Conservation (phyloP, 2,797 vertebrate genomes). For the Diceros bicornis region DNA sequence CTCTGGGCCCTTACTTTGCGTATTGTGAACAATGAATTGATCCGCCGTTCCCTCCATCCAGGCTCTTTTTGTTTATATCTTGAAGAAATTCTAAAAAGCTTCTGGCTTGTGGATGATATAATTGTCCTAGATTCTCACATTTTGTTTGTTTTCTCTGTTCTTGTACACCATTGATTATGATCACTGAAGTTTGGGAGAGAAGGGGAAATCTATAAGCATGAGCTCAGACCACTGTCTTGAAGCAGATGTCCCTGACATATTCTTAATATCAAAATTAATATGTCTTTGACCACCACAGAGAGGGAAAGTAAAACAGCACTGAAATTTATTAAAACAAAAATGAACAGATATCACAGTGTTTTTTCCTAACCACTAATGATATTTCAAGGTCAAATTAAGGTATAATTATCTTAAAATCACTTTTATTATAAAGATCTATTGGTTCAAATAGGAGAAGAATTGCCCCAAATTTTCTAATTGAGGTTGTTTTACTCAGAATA, state of each 20-base stretch:
- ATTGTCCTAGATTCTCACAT: not conserved
- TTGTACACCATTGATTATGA: not conserved
- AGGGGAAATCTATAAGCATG: not conserved
- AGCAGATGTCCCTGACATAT: not conserved
- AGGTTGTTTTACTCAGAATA: not conserved
- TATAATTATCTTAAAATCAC: conserved; percentile 44
- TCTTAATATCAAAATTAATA: conserved; percentile 13
- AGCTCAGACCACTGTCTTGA: not conserved
- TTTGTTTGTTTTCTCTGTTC: not conserved
- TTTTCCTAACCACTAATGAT: not conserved
- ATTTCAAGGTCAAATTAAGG: not conserved
- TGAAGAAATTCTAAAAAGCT: conserved; percentile 13
- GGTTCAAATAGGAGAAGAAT: not conserved
- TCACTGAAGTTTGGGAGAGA: not conserved
- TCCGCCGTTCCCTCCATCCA: not conserved
- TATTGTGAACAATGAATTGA: not conserved
- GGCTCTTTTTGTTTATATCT: not conserved
- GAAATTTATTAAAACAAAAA: not conserved
- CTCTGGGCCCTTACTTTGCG: not conserved
- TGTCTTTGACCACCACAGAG: not conserved
- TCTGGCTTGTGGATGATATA: not conserved
- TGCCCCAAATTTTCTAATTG: not conserved
- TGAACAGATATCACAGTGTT: not conserved
- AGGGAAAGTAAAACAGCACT: not conserved
- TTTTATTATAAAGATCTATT: not conserved